These are phyloP conservation scores for Catonia carolina DNA, from an alignment of 2,888 invertebrate species.

Conservation along the genomic window DNA sequence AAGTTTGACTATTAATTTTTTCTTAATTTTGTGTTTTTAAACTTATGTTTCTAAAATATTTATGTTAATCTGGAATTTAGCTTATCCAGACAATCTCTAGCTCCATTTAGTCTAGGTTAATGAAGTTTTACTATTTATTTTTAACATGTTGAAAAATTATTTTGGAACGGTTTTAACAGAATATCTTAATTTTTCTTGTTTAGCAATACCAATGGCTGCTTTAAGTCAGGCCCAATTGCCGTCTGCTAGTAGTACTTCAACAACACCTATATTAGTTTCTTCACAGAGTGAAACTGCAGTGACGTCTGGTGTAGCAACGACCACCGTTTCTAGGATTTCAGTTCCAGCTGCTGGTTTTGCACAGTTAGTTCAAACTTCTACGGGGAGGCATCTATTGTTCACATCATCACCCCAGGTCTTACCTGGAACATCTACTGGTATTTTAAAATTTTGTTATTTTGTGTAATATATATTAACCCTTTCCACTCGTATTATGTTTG, in stretches of 20 bases:
- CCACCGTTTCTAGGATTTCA: constrained; percentile 34
- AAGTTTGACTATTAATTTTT: no score
- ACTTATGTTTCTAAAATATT: no score
- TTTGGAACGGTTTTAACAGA: no score
- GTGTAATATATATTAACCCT: neutral
- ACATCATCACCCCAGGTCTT: constrained; percentile 23
- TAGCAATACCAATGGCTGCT: constrained; percentile 48
- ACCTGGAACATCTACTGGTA: constrained; percentile 17
- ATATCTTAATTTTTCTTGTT: neutral
- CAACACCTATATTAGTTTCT: neutral
- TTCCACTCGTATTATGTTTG: no score
- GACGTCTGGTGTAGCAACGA: constrained; percentile 38
- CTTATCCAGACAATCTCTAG: no score
- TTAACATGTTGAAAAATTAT: no score
- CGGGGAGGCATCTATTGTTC: constrained; percentile 55
- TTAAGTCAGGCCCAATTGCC: constrained; percentile 35
- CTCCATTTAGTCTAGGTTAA: no score
- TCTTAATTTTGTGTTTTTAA: no score
- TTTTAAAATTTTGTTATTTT: neutral
- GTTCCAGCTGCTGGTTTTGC: constrained; percentile 42
- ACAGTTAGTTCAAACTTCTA: constrained; percentile 63
- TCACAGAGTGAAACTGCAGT: neutral
- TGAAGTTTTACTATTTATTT: no score
- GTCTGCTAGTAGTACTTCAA: neutral
- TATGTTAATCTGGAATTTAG: no score